Base-by-base conservation (phyloP, 2,113 vertebrate genomes). In the Leptobrachium ailaonicum region DNA sequence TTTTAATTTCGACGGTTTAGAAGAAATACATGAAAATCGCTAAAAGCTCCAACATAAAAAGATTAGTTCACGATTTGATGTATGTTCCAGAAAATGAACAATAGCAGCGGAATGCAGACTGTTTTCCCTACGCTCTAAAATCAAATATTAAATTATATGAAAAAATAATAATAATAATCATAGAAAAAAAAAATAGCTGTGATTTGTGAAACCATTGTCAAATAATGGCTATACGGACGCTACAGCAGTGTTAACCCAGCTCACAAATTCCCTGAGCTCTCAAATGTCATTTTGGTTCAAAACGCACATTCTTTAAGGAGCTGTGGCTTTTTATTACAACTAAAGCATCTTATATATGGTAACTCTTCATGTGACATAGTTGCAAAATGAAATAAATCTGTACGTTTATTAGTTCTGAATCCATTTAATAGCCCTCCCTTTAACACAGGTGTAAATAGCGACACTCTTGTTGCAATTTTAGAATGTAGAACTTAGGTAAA, bases 1-100 rank as follows among this genome's bases (percentile, higher is more conserved):
- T 50, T 50, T 50, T 50, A 50, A 50, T 50, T 50, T 50, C 8
- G 47, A 50, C 47, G 1, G 47, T 50, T 50, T 50, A 50, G 4
- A 50, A 50, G 47, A 50, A 50, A 50, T 50, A 4, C 8, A 8
- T 50, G 4, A 4, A 4, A 50, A 62, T n/a, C n/a, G n/a, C 20
- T 41, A 76, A 41, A 66, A 47, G 66, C 54, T 54, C 0, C 74
- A 53, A 9, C 73, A 76, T n/a, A 50, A 41, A 11, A 3, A 54
- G 32, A 67, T 76, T 76, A 66, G 20, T 66, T 14, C 45, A 53
- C n/a, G 14, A 64, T 53, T 75, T 45, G n/a, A n/a, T 66, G 6
- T 3, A 47, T 40, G 56, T 64, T 64, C n/a, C 62, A 32, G 62
- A 4, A 20, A 64, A 64, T 64, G 62, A 64, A 64, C 14, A 64